Evolutionary conservation across 2,797 vertebrate species (phyloP).

Genomic region (Limosa lapponica): DNA sequence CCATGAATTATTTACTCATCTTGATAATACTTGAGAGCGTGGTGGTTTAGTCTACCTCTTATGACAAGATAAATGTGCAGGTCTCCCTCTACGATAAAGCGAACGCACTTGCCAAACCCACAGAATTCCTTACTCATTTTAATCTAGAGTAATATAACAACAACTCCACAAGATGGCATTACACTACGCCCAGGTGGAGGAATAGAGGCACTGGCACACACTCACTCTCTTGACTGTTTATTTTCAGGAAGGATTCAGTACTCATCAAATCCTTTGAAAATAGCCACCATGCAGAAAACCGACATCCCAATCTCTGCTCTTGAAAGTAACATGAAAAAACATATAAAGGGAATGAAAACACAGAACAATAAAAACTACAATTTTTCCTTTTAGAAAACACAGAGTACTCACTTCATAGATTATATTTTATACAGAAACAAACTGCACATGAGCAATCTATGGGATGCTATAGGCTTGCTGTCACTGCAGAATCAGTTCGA

Average conservation of each 20-base stretch:
- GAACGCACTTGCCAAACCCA: not conserved
- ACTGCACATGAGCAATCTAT: not conserved
- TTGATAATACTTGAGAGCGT: not conserved
- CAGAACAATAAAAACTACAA: not conserved
- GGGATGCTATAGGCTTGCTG: not conserved
- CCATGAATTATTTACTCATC: not conserved
- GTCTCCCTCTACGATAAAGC: not conserved
- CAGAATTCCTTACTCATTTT: not conserved
- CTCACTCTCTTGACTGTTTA: not conserved
- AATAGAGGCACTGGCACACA: not conserved
- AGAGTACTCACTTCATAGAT: not conserved
- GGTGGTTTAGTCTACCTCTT: not conserved
- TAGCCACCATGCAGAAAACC: not conserved
- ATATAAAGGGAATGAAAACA: not conserved
- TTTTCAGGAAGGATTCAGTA: not conserved
- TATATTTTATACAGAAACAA: not conserved
- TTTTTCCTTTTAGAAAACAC: not conserved
- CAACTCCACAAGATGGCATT: constrained; percentile 36
- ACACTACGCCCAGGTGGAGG: not conserved
- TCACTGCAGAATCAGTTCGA: not conserved
- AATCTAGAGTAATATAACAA: not conserved
- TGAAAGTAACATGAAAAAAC: not conserved
- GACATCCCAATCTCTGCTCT: not conserved
- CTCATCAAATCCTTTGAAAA: not conserved
- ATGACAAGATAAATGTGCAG: not conserved